Percentiles rank a stretch among this genome's conserved stretches.
Evolutionary conservation across 1,140 invertebrate genomes (phyloP).

Genomic region (Drosophila murphyi): DNA sequence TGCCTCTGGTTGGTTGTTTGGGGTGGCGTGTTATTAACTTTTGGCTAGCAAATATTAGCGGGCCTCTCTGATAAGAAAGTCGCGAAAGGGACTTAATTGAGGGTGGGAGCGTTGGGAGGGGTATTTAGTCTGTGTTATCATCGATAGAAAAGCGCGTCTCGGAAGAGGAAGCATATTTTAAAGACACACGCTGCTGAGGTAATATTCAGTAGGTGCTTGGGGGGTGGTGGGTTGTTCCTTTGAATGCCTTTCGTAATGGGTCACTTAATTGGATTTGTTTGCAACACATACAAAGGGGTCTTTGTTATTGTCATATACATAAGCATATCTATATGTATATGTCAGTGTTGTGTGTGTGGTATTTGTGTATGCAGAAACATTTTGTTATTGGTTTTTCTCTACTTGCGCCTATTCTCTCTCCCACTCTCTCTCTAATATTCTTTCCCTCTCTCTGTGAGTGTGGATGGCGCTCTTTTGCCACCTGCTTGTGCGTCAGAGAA

Average conservation of each 20-base stretch:
- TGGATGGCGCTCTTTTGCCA: constrained; percentile 53
- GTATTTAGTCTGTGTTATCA: constrained; percentile 20
- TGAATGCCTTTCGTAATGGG: constrained; percentile 53
- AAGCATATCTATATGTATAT: not conserved
- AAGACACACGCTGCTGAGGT: constrained; percentile 12
- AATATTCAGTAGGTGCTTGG: constrained; percentile 24
- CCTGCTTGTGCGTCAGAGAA: constrained; percentile 77
- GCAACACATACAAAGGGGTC: constrained; percentile 36
- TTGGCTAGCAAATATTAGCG: constrained; percentile 50
- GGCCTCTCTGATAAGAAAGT: constrained; percentile 56
- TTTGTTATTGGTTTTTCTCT: constrained; percentile 73
- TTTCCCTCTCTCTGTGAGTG: constrained; percentile 23
- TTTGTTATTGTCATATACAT: constrained; percentile 22
- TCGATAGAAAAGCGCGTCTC: constrained; percentile 24
- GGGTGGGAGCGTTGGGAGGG: not conserved
- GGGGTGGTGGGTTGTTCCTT: constrained; percentile 3
- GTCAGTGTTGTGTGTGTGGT: constrained; percentile 2
- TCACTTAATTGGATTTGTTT: constrained; percentile 72
- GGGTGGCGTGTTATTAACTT: constrained; percentile 68
- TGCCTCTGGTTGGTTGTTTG: constrained; percentile 45
- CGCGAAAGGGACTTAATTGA: constrained; percentile 9
- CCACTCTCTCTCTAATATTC: constrained; percentile 21
- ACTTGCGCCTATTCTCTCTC: constrained; percentile 24
- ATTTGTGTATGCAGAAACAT: constrained; percentile 35
- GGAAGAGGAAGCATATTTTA: not conserved